Percentiles rank a stretch among this genome's conserved stretches.
phyloP scores from a whole-genome alignment of 92 coral and sea anemone species.

The Blastomussa wellsi region DNA sequence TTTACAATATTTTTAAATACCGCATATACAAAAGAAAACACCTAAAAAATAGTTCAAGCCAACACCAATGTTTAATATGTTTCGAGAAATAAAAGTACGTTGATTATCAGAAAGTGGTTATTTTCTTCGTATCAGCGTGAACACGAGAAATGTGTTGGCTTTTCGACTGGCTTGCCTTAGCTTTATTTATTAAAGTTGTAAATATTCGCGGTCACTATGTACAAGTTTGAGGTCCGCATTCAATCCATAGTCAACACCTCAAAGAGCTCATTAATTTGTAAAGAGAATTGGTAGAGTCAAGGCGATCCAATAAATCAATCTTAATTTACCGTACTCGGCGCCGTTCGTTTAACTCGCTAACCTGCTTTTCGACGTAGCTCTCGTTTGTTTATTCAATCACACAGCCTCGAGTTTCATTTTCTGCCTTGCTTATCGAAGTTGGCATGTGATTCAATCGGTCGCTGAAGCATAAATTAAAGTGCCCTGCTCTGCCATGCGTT shows the following conservation, averaged over 20 bases:
- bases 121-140: neutral
- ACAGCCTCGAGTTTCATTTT: conserved; percentile 9
- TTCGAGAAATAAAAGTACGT: neutral
- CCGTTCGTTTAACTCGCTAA: neutral
- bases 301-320: conserved; percentile 74
- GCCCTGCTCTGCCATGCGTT: conserved; percentile 60
- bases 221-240: conserved; percentile 46
- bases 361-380: neutral
- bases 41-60: neutral
- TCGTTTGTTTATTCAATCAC: neutral
- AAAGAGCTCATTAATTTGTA: conserved; percentile 67
- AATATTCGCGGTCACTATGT: conserved; percentile 43
- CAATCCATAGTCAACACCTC: conserved; percentile 48
- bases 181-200: conserved; percentile 3
- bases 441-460: conserved; percentile 36
- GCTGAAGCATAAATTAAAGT: conserved; percentile 40
- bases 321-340: conserved; percentile 40
- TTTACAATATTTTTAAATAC: conserved; percentile 22
- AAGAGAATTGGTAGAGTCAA: conserved; percentile 59
- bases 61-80: conserved; percentile 7
- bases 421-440: conserved; percentile 28
- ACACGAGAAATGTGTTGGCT: neutral
- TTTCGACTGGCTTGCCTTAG: neutral
- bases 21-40: conserved; percentile 10
- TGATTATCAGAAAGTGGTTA: neutral